Percentiles rank a stretch among this genome's conserved stretches.
phyloP scores from a whole-genome alignment of 2,797 vertebrate genomes.

The Mus minutoides region DNA sequence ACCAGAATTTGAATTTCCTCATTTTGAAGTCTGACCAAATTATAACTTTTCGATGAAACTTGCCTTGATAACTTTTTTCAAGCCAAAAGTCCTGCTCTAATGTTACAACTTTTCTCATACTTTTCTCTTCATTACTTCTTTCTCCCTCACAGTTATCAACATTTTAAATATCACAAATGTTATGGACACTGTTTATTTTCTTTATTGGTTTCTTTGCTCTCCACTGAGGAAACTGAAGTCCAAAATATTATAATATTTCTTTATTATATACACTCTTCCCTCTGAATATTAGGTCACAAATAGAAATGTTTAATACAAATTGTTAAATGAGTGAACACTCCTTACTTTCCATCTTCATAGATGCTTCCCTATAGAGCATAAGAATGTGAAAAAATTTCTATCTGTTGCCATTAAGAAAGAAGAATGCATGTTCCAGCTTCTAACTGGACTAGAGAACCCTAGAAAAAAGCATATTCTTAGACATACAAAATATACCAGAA shows the following conservation, averaged over 20 bases:
- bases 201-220: neutral
- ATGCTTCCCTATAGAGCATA: neutral
- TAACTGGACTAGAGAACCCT: neutral
- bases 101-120: neutral
- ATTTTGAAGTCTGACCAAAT: neutral
- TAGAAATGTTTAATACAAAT: neutral
- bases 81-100: neutral
- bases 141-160: neutral
- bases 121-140: neutral
- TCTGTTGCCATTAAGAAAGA: neutral
- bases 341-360: neutral
- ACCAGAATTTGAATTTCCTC: neutral
- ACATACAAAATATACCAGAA: neutral
- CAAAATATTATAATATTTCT: neutral
- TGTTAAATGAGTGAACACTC: neutral
- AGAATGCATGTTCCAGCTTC: neutral
- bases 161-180: neutral
- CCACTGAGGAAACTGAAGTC: neutral
- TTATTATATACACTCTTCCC: neutral
- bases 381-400: constrained; percentile 40
- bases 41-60: neutral
- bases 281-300: neutral
- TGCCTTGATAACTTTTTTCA: neutral
- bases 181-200: neutral
- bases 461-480: neutral